Evolutionary conservation across 2,888 invertebrate genomes (phyloP), one percentile per base, ranked within the genome.

Genomic region (Acronicta leporina): DNA sequence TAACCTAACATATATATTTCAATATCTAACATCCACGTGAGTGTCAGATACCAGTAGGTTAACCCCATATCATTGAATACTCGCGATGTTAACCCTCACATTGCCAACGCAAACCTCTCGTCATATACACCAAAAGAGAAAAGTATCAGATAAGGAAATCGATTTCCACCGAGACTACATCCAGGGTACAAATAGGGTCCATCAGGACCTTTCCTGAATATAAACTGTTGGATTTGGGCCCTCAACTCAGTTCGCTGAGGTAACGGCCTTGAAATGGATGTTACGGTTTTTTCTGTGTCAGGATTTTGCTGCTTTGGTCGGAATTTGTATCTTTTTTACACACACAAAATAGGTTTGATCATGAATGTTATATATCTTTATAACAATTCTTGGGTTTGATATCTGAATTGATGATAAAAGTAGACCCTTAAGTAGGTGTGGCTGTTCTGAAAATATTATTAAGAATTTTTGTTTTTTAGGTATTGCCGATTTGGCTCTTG

Each of bases 121-220:
- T 65, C 70, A 71, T 57, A 62, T 70, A 63, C 71, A 77, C 59
- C 59, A 70, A 63, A 70, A 63, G 67, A 47, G 8, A 51, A 60
- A 68, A 64, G 54, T 63, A 62, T 50, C 68, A 58, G 78, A 84
- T 81, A 79, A 81, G 75, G 72, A 76, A 79, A 83, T 79, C 78
- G 73, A 75, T 80, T 79, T 64, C 72, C 55, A 60, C 61, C 16
- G 63, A 68, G 68, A 76, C 70, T 77, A 77, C 76, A 79, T 75
- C 66, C 63, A 66, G 79, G 75, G 80, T 81, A 86, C 84, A 82
- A 85, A 86, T 82, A 80, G 80, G 79, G 74, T 71, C 73, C 75
- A 66, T 70, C 73, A 72, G 64, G 63, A 50, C 72, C 59, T 63
- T 59, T 58, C 52, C 63, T 75, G 86, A 77, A 87, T 87, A 87